Conservation (phyloP, 2,797 vertebrate species). For the Alosa sapidissima region DNA sequence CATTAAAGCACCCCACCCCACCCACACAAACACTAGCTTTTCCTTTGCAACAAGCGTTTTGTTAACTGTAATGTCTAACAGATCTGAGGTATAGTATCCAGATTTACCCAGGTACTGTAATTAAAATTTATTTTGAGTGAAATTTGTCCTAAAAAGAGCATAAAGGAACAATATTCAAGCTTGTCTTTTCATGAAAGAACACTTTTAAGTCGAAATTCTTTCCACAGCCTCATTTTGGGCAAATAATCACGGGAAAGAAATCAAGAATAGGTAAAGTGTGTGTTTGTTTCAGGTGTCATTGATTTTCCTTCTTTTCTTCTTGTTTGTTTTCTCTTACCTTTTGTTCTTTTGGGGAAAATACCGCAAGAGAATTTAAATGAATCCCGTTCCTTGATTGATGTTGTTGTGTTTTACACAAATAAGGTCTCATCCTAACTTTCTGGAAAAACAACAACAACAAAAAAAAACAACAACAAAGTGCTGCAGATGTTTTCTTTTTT, state of each 20-base stretch:
- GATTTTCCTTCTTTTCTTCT: constrained; percentile 15
- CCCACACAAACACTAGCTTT: background rate
- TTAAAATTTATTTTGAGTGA: background rate
- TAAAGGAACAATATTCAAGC: background rate
- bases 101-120: background rate
- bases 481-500: constrained; percentile 3
- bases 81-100: background rate
- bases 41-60: background rate
- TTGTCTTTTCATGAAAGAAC: background rate
- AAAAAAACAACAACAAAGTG: background rate
- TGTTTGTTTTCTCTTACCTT: background rate
- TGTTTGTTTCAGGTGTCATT: constrained; percentile 3
- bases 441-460: background rate
- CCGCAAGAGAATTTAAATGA: constrained; percentile 12
- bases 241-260: background rate
- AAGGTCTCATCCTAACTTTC: constrained; percentile 16
- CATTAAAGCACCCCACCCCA: background rate
- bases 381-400: background rate
- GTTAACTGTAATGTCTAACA: background rate
- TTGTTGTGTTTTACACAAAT: background rate
- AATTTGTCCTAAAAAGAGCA: background rate
- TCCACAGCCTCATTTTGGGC: background rate
- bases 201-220: background rate
- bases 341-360: constrained; percentile 4
- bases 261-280: background rate